Evolutionary conservation across 2,888 invertebrate genomes (phyloP), one percentile per base, ranked within the genome.

Genomic region (Catonia carolina): DNA sequence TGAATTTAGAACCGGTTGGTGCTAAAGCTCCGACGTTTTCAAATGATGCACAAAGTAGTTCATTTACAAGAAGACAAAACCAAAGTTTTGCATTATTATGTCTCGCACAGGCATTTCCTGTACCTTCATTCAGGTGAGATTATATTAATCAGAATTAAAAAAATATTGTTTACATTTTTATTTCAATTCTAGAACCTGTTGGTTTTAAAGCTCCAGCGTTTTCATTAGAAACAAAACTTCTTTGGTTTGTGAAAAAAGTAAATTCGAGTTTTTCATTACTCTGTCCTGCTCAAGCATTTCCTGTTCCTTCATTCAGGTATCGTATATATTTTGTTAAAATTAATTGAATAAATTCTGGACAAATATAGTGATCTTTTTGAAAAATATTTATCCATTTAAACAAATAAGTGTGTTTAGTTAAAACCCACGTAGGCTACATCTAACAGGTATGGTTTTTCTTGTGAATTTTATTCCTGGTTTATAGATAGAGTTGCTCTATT

Each of bases 31-130:
- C 85, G 61, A 77, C 79, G 60, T 81, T 84, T 70, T 80, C 81
- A 10, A 80, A 81, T 63, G 74, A 75, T 61, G 79, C 78, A 67
- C 77, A 78, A 47, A 83, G 82, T 68, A 41, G 37, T 47, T 53
- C 55, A 8, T 20, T 55, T 8, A 60, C 59, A 12, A 52, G 59
- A 37, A 58, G 45, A 18, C 36, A 39, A 17, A 67, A 66, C 1
- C 66, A 68, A 50, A 65, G 66, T 69, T 79, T 87, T 70, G 83
- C 82, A 50, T 75, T 85, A 62, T 78, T 83, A 60, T 85, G 85
- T 75, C 83, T 83, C 69, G 83, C 83, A 58, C 84, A 84, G 75
- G 83, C 81, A 68, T 82, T 78, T 71, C 86, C 86, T 49, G 79
- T 84, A 68, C 86, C 86, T 67, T 65, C 71, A 50, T 73, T 73